Percentiles rank a stretch among this genome's conserved stretches.
phyloP scores from a whole-genome alignment of 2,113 vertebrate species.

The Bungarus multicinctus region DNA sequence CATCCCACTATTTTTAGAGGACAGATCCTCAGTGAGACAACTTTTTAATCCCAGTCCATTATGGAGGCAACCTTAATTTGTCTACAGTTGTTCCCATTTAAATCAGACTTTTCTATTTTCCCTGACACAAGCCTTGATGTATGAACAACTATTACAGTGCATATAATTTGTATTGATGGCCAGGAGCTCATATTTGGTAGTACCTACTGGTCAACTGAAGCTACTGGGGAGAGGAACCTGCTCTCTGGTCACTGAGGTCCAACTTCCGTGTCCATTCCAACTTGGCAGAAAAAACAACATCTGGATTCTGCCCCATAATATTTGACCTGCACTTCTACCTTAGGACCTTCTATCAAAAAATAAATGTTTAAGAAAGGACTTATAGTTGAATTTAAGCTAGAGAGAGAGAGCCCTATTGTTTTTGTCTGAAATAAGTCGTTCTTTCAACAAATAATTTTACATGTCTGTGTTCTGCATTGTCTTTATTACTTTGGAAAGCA shows the following conservation, averaged over 20 bases:
- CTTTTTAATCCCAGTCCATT: background rate
- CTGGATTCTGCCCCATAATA: background rate
- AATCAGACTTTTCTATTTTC: background rate
- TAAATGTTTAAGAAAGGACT: background rate
- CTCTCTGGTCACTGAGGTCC: background rate
- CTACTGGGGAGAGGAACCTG: background rate
- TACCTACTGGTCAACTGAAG: background rate
- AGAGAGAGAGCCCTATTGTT: background rate
- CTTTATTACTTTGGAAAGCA: background rate
- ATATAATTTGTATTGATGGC: background rate
- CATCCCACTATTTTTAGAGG: background rate
- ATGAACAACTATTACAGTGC: background rate
- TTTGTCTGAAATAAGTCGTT: background rate
- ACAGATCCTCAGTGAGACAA: background rate
- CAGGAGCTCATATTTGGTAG: background rate
- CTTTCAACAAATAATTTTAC: background rate
- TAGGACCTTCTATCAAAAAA: background rate
- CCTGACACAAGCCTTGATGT: background rate
- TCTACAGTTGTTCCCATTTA: background rate
- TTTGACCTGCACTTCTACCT: background rate
- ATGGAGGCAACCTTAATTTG: background rate
- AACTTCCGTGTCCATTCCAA: background rate
- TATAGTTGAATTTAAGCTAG: background rate
- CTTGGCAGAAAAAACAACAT: background rate
- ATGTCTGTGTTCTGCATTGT: background rate